phyloP scores from a whole-genome alignment of 2,113 vertebrate genomes.

The Paramormyrops kingsleyae region DNA sequence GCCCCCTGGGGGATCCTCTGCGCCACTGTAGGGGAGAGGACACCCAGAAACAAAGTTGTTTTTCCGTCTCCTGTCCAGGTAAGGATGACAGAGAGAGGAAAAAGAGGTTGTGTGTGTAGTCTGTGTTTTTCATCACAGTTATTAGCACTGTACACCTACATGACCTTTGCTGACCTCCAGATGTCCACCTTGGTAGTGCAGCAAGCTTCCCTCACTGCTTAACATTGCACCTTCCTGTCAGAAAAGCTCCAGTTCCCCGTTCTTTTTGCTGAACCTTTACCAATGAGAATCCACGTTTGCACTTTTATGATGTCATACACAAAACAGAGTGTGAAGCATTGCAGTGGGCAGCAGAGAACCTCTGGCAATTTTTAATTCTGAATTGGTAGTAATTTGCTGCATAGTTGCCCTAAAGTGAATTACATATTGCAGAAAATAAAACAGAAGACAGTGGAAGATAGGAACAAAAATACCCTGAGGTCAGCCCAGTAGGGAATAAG shows the following conservation, averaged over 20 bases:
- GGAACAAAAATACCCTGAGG: background rate
- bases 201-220: background rate
- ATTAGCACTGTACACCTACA: background rate
- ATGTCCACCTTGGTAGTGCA: background rate
- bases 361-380: background rate
- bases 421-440: background rate
- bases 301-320: background rate
- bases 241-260: background rate
- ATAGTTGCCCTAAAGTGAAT: background rate
- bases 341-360: background rate
- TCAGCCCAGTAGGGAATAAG: background rate
- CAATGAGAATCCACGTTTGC: background rate
- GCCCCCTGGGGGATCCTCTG: conserved; percentile 48
- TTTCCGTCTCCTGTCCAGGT: conserved; percentile 69
- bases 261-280: background rate
- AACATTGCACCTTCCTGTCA: background rate
- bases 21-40: conserved; percentile 59
- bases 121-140: background rate
- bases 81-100: conserved; percentile 1
- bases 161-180: background rate
- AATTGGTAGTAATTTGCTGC: background rate
- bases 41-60: conserved; percentile 66
- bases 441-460: background rate
- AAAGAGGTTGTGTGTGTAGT: background rate
- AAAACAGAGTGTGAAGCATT: background rate